Evolutionary conservation across 2,888 invertebrate species (phyloP).

Genomic region (Chrysina gloriosa): DNA sequence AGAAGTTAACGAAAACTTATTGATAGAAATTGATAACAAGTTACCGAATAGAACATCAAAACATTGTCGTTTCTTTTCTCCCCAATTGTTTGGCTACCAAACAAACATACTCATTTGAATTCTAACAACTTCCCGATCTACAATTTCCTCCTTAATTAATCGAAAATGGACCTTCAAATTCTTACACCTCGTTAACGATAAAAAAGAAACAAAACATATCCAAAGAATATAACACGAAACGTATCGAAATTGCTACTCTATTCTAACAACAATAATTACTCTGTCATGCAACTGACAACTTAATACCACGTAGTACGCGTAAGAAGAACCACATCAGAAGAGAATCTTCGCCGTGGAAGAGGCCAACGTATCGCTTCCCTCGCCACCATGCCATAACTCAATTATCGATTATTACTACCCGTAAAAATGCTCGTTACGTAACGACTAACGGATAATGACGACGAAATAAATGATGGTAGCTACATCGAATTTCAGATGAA

Average conservation of each 20-base stretch:
- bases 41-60: too few relatives aligned
- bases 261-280: slow-evolving; percentile 14
- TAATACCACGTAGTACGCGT: slow-evolving; percentile 7
- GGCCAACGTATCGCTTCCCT: not conserved
- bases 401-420: slow-evolving; percentile 20
- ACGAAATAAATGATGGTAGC: not conserved
- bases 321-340: not conserved
- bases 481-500: not conserved
- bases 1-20: too few relatives aligned
- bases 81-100: too few relatives aligned
- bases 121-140: too few relatives aligned
- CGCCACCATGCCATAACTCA: slow-evolving; percentile 15
- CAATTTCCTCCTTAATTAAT: too few relatives aligned
- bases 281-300: slow-evolving; percentile 27
- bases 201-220: too few relatives aligned
- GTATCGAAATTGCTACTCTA: not conserved
- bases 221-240: slow-evolving; percentile 16
- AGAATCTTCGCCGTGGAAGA: not conserved
- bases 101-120: too few relatives aligned
- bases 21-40: too few relatives aligned
- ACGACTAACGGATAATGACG: slow-evolving; percentile 11
- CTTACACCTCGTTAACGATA: too few relatives aligned
- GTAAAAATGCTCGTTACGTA: slow-evolving; percentile 31
- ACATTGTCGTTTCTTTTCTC: too few relatives aligned
- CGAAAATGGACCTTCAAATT: too few relatives aligned